Percentiles rank a stretch among this genome's conserved stretches.
Evolutionary conservation across 2,888 invertebrate species (phyloP).

Genomic region (Sclerodermus sp.): DNA sequence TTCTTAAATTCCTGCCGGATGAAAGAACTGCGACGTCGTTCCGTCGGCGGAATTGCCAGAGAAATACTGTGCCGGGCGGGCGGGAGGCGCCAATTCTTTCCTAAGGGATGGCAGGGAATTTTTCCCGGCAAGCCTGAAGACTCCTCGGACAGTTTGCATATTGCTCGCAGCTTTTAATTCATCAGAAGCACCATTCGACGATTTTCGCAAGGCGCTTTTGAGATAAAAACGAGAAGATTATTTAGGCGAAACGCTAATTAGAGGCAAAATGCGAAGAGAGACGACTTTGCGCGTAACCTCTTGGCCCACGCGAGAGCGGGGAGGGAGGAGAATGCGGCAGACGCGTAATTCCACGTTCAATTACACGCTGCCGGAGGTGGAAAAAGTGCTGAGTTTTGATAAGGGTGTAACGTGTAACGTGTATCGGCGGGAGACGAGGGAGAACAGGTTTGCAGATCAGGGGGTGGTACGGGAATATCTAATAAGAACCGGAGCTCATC

Average conservation of each 20-base stretch:
- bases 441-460: conserved; percentile 35
- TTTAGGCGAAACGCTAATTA: too few species aligned
- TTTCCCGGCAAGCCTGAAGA: conserved; percentile 15
- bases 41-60: conserved; percentile 15
- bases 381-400: conserved; percentile 15
- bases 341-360: conserved; percentile 14
- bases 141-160: too few species aligned
- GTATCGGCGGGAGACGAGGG: conserved; percentile 36
- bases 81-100: conserved; percentile 9
- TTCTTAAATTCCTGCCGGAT: conserved; percentile 30
- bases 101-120: conserved; percentile 20
- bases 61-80: too few species aligned
- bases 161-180: too few species aligned
- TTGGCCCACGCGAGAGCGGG: too few species aligned
- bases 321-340: not conserved
- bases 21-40: conserved; percentile 23
- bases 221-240: too few species aligned
- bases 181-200: too few species aligned
- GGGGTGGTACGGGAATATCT: conserved; percentile 50
- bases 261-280: too few species aligned
- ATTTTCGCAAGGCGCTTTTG: too few species aligned
- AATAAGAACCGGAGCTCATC: conserved; percentile 54
- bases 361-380: conserved; percentile 14
- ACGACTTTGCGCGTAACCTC: too few species aligned
- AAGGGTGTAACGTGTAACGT: conserved; percentile 32